Evolutionary conservation across 23 tunicate genomes (phyloP).

Genomic region (Oikopleura vanhoeffeni): DNA sequence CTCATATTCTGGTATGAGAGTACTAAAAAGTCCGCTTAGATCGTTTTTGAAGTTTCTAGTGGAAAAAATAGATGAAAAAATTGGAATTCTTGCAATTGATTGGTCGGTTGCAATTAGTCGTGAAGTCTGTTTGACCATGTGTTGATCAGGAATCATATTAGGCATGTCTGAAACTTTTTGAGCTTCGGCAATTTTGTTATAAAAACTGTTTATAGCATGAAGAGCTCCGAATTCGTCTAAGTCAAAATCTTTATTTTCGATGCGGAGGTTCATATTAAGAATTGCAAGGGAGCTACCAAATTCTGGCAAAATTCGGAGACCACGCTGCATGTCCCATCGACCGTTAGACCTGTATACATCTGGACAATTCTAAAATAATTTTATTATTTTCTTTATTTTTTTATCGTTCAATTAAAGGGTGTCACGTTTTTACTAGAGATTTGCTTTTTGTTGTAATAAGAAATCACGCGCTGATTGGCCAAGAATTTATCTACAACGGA

Average conservation of each 20-base stretch:
- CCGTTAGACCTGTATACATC: not conserved
- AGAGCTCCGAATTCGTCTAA: not conserved
- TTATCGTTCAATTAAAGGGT: no score
- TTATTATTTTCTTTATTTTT: no score
- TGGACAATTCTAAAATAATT: not conserved
- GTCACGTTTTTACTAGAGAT: no score
- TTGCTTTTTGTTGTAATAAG: no score
- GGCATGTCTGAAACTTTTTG: not conserved
- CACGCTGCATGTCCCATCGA: slow-evolving; percentile 6
- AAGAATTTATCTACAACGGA: no score
- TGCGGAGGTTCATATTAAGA: not conserved
- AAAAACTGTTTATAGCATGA: not conserved
- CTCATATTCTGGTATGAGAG: not conserved
- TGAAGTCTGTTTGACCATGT: not conserved
- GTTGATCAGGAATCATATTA: not conserved
- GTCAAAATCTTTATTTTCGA: not conserved
- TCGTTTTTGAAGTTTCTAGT: not conserved
- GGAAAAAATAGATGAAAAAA: not conserved
- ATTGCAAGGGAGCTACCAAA: not conserved
- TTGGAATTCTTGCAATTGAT: not conserved
- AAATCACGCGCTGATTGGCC: no score
- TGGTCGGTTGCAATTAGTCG: not conserved
- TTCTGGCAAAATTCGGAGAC: not conserved
- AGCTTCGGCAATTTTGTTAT: not conserved
- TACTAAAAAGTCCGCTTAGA: not conserved